A percentile compares a stretch with the other conserved stretches of the same genome.
Conservation (phyloP, 1,140 invertebrate genomes). For the Euglossa dilemma region DNA sequence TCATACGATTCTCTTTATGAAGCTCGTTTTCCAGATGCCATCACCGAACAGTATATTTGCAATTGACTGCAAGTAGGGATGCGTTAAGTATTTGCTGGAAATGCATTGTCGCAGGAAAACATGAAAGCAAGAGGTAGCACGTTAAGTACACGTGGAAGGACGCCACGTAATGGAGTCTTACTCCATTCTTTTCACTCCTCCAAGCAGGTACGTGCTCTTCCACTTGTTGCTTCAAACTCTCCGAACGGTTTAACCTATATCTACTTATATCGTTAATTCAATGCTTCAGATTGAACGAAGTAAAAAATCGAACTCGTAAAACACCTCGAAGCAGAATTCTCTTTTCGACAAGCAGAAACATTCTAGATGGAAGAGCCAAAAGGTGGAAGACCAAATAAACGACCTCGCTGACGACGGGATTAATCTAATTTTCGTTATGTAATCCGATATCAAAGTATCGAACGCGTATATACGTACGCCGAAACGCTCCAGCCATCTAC, state of each 20-base stretch:
- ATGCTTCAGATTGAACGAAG: neutral
- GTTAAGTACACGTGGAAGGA: constrained; percentile 29
- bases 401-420: neutral
- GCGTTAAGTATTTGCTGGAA: constrained; percentile 49
- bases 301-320: neutral
- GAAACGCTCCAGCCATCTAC: constrained; percentile 34
- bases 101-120: constrained; percentile 31
- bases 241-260: too few relatives aligned
- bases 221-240: neutral
- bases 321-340: neutral
- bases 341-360: neutral
- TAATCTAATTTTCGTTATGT: constrained; percentile 17
- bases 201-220: neutral
- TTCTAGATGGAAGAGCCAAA: neutral
- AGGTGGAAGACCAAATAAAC: neutral
- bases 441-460: constrained; percentile 4
- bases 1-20: neutral
- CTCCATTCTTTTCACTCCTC: neutral
- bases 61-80: constrained; percentile 20
- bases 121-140: constrained; percentile 11
- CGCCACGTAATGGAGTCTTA: neutral
- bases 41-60: neutral
- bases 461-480: neutral
- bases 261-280: neutral
- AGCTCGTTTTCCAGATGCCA: neutral